Evolutionary conservation across 2,888 invertebrate species (phyloP).

Genomic region (Steromphala cineraria): DNA sequence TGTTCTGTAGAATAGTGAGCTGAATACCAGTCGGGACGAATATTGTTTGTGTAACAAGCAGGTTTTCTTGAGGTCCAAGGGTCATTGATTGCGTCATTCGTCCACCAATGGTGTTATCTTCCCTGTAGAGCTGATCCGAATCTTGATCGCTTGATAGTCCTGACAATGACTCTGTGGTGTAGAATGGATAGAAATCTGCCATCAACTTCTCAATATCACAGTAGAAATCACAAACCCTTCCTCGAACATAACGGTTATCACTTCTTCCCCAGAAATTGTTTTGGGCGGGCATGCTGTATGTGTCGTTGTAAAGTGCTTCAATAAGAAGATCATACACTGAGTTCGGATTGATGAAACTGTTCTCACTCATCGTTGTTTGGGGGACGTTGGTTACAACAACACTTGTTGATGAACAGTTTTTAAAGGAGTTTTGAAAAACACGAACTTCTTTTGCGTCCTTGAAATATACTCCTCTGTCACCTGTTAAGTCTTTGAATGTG

Average conservation of each 20-base stretch:
- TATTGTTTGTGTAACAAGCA: background rate
- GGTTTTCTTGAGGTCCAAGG: background rate
- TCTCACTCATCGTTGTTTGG: slow-evolving; percentile 25
- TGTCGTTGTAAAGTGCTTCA: background rate
- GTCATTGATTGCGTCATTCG: background rate
- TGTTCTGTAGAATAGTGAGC: background rate
- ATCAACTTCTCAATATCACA: background rate
- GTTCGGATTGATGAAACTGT: slow-evolving; percentile 34
- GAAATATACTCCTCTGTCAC: background rate
- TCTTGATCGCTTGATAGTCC: background rate
- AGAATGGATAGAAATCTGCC: background rate
- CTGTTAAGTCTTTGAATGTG: background rate
- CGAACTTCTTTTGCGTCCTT: background rate
- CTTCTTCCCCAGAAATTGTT: background rate
- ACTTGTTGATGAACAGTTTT: background rate
- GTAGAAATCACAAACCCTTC: background rate
- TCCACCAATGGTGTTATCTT: background rate
- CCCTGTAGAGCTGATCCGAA: background rate
- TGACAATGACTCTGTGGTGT: background rate
- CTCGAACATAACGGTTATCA: background rate
- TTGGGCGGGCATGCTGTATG: background rate
- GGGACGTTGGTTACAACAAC: background rate
- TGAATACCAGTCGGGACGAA: background rate
- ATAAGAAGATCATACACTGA: slow-evolving; percentile 30
- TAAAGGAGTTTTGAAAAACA: background rate